Conservation (phyloP, 2,888 invertebrate genomes). For the Drosophila anomalata region DNA sequence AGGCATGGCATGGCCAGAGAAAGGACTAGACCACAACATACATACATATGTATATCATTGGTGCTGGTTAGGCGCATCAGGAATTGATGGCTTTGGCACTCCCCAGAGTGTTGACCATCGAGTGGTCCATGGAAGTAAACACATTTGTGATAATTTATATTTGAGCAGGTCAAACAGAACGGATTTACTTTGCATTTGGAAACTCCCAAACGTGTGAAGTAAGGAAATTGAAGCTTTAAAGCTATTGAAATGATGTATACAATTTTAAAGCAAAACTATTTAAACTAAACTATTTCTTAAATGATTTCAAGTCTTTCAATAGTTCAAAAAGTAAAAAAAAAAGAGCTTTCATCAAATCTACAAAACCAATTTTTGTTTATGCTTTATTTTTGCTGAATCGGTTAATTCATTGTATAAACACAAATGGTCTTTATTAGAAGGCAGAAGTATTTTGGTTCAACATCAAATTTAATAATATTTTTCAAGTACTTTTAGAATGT, state of each 20-base stretch:
- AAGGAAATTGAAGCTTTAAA: neutral
- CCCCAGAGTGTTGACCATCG: slow-evolving; percentile 7
- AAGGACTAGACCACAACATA: slow-evolving; percentile 21
- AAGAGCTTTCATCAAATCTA: too few species aligned
- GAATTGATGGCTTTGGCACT: slow-evolving; percentile 30
- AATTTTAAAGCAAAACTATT: neutral
- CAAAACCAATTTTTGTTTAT: too few species aligned
- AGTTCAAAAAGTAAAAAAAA: too few species aligned
- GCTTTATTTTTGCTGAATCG: too few species aligned
- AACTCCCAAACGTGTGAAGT: neutral
- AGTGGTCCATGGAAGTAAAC: slow-evolving; percentile 29
- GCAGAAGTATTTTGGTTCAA: too few species aligned
- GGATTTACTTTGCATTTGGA: neutral
- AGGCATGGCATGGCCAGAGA: neutral
- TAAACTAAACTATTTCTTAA: too few species aligned
- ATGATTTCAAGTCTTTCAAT: too few species aligned
- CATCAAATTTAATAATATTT: too few species aligned
- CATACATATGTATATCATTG: slow-evolving; percentile 3
- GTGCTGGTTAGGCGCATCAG: neutral
- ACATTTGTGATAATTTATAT: slow-evolving; percentile 34
- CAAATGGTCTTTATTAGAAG: too few species aligned
- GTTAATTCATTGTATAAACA: too few species aligned
- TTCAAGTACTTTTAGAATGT: too few species aligned
- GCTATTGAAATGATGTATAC: neutral
- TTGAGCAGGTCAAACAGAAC: slow-evolving; percentile 17